Percentiles rank a stretch among this genome's conserved stretches.
Conservation (phyloP, 2,797 vertebrate genomes). For the Peromyscus aztecus region DNA sequence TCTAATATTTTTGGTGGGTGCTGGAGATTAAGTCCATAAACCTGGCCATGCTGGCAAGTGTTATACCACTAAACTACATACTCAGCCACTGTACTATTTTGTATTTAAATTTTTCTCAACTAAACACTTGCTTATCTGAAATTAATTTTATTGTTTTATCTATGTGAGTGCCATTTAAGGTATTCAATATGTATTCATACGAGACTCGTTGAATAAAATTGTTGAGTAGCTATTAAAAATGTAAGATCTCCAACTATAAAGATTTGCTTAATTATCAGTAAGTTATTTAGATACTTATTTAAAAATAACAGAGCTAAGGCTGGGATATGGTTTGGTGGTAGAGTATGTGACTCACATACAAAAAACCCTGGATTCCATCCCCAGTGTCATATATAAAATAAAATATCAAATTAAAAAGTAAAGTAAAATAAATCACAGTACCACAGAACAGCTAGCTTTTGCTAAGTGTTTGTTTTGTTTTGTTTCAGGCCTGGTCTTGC, state of each 20-base stretch:
- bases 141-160: not conserved
- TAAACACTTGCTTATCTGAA: conserved; percentile 7
- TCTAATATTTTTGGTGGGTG: not conserved
- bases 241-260: conserved; percentile 30
- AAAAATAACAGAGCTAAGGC: not conserved
- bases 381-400: not conserved
- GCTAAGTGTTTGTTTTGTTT: conserved; percentile 21
- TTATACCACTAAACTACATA: not conserved
- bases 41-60: not conserved
- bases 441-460: conserved; percentile 27
- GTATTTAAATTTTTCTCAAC: not conserved
- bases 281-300: conserved; percentile 13
- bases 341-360: not conserved
- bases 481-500: not conserved
- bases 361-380: not conserved
- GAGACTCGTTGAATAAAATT: conserved; percentile 62
- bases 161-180: conserved; percentile 44
- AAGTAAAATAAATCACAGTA: conserved; percentile 7
- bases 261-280: conserved; percentile 45
- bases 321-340: not conserved
- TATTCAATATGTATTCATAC: conserved; percentile 57
- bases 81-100: not conserved
- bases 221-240: conserved; percentile 23
- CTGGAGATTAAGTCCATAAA: not conserved
- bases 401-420: not conserved